A percentile compares a stretch with the other conserved stretches of the same genome.
These are phyloP conservation scores for Falco cherrug DNA, from an alignment of 2,797 vertebrate genomes.

Conservation along the genomic window DNA sequence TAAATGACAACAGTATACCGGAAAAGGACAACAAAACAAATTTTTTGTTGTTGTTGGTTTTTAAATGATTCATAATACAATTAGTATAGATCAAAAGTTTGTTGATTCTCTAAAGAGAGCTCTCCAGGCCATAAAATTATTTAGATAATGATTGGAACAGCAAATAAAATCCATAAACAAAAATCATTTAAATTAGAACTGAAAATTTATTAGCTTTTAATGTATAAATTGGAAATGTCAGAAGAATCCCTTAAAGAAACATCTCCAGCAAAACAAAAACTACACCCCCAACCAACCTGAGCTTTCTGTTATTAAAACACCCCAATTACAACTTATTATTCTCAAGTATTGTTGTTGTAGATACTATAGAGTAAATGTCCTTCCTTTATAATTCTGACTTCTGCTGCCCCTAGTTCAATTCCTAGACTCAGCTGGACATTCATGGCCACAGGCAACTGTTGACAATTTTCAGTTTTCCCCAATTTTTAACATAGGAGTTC, in stretches of 20 bases:
- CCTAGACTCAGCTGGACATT: neutral
- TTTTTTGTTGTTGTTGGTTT: neutral
- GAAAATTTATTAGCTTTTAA: neutral
- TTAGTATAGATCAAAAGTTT: neutral
- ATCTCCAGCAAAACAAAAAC: neutral
- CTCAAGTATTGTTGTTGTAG: neutral
- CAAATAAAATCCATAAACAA: neutral
- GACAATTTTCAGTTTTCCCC: neutral
- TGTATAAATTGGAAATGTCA: neutral
- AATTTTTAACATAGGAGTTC: neutral
- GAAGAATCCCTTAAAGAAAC: neutral
- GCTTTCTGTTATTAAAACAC: accelerated
- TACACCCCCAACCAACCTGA: neutral
- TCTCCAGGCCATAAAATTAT: conserved; percentile 13
- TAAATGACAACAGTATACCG: neutral
- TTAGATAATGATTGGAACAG: neutral
- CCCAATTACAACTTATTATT: accelerated
- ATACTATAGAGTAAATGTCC: accelerated
- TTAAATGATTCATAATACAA: conserved; percentile 12
- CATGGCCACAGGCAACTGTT: neutral
- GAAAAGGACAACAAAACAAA: neutral
- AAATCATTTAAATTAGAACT: neutral
- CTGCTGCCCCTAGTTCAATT: neutral
- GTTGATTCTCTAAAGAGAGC: conserved; percentile 4
- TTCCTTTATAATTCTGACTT: neutral